phyloP scores from a whole-genome alignment of 2,113 vertebrate genomes.

The Blennius ocellaris region DNA sequence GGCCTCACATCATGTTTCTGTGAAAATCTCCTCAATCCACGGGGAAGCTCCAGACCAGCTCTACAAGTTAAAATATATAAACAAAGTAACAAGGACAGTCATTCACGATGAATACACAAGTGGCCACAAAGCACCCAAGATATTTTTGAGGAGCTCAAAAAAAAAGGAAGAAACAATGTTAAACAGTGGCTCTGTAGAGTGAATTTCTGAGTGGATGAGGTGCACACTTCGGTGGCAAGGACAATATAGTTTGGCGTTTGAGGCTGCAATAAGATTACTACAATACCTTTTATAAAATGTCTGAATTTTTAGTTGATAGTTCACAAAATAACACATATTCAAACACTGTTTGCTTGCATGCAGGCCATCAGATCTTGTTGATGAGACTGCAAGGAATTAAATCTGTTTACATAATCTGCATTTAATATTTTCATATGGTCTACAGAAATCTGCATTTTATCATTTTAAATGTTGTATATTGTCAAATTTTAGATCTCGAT shows the following conservation, averaged over 20 bases:
- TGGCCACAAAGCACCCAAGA: neutral
- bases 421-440: no score
- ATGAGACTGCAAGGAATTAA: no score
- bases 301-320: neutral
- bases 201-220: neutral
- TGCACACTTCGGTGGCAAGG: conserved; percentile 6
- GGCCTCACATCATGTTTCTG: conserved; percentile 18
- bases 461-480: no score
- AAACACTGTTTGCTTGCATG: no score
- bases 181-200: neutral
- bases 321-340: neutral
- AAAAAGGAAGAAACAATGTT: neutral
- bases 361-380: no score
- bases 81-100: conserved; percentile 13
- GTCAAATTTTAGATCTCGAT: no score
- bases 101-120: conserved; percentile 3
- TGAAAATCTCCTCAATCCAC: conserved; percentile 39
- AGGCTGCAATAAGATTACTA: neutral
- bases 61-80: conserved; percentile 30
- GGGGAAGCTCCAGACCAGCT: conserved; percentile 16
- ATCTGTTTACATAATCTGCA: no score
- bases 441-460: no score
- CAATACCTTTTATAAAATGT: neutral
- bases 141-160: neutral
- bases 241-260: neutral